Percentiles rank a stretch among this genome's conserved stretches.
Conservation (phyloP, 2,888 invertebrate species). For the Hoplodrina ambigua region DNA sequence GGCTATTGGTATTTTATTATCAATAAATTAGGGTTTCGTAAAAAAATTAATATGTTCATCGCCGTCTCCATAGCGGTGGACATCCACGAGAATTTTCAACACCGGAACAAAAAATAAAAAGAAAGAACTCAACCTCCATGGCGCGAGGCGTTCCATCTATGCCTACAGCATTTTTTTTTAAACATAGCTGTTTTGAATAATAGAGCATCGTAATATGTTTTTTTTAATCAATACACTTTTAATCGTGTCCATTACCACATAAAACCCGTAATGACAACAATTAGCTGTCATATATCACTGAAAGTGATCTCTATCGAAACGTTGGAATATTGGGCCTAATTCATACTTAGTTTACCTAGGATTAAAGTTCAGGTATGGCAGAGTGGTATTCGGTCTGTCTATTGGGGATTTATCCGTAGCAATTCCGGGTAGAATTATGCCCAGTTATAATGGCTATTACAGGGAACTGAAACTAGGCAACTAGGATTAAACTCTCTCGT, state of each 20-base stretch:
- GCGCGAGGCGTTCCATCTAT: too few relatives aligned
- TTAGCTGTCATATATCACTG: background rate
- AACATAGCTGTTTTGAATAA: background rate
- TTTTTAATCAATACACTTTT: conserved; percentile 2
- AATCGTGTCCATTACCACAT: conserved; percentile 1
- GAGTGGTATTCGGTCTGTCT: background rate
- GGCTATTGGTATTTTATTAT: too few relatives aligned
- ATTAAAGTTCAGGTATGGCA: too few relatives aligned
- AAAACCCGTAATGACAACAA: conserved; percentile 9
- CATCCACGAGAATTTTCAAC: too few relatives aligned
- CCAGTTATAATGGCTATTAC: background rate
- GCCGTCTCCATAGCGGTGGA: too few relatives aligned
- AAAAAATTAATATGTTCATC: too few relatives aligned
- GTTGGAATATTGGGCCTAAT: conserved; percentile 1
- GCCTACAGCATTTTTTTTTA: too few relatives aligned
- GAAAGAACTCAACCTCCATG: too few relatives aligned
- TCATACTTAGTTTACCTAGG: background rate
- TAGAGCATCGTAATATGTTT: conserved; percentile 1
- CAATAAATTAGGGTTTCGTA: too few relatives aligned
- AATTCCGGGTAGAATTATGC: background rate
- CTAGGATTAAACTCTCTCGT: too few relatives aligned
- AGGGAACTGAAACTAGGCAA: too few relatives aligned
- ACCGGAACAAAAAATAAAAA: too few relatives aligned
- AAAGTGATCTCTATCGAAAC: conserved; percentile 12
- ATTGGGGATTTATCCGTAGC: background rate